Conservation (phyloP, 2,113 vertebrate genomes). For the Pachyramphus minor region DNA sequence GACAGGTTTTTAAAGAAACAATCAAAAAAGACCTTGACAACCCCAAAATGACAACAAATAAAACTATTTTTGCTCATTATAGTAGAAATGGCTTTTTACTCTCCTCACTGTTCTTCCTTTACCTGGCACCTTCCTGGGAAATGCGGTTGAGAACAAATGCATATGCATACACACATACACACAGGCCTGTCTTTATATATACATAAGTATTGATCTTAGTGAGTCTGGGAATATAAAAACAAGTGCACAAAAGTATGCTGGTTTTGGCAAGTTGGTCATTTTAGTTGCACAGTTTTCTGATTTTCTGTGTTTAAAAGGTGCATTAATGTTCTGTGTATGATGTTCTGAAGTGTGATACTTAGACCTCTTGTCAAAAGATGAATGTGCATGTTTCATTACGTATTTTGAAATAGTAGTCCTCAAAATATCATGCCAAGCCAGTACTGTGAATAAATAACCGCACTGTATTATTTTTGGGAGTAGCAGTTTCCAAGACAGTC, state of each 20-base stretch:
- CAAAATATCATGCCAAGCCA: neutral
- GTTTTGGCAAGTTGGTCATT: constrained; percentile 27
- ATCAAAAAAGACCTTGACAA: neutral
- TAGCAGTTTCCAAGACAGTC: neutral
- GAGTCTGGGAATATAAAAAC: constrained; percentile 4
- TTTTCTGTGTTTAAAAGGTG: constrained; percentile 22
- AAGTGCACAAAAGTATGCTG: constrained; percentile 18
- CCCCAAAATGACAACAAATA: neutral
- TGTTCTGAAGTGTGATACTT: neutral
- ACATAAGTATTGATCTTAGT: neutral
- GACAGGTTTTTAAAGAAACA: neutral
- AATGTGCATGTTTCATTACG: neutral
- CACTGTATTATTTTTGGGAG: neutral
- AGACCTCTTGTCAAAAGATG: neutral
- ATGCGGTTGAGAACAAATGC: neutral
- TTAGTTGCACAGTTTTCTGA: neutral
- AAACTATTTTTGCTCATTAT: neutral
- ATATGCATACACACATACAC: neutral
- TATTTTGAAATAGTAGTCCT: neutral
- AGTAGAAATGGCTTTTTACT: neutral
- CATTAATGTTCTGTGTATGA: neutral
- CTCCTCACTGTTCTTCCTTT: neutral
- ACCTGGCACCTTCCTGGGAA: neutral
- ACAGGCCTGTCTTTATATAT: neutral
- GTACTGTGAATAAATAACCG: neutral